Percentiles rank a stretch among this genome's conserved stretches.
Conservation (phyloP, 2,113 vertebrate species). For the Elephantulus edwardii region DNA sequence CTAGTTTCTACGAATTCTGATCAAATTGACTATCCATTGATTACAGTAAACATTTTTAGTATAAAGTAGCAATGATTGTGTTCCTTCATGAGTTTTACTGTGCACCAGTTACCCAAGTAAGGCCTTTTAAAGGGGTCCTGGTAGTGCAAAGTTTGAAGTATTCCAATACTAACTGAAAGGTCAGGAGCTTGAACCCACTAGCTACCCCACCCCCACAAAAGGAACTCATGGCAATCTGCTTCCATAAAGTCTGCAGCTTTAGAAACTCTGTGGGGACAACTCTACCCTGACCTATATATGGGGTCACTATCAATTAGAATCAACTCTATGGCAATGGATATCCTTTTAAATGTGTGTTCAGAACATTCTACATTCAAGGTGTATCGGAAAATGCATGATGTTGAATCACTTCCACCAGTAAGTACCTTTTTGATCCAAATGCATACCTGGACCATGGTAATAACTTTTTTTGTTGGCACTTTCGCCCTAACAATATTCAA, state of each 20-base stretch:
- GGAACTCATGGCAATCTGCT: too few species aligned
- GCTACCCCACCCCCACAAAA: too few species aligned
- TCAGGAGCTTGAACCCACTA: too few species aligned
- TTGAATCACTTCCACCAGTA: not conserved
- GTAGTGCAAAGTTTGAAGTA: too few species aligned
- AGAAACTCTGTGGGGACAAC: too few species aligned
- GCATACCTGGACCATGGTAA: not conserved
- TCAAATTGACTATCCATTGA: not conserved
- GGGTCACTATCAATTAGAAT: too few species aligned
- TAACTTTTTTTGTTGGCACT: not conserved
- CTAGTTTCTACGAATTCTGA: slow-evolving; percentile 12
- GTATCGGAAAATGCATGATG: not conserved
- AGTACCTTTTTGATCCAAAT: slow-evolving; percentile 20
- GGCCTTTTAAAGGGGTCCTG: too few species aligned
- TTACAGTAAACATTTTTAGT: not conserved
- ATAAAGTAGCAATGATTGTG: not conserved
- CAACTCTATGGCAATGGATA: too few species aligned
- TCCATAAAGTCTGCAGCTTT: too few species aligned
- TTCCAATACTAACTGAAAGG: too few species aligned
- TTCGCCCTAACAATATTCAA: not conserved
- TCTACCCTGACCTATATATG: too few species aligned
- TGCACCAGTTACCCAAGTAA: not conserved
- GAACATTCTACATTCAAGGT: slow-evolving; percentile 8
- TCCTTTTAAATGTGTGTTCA: not conserved
- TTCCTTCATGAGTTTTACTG: not conserved